Base-by-base conservation (phyloP, 1,140 invertebrate species). In the Magallana ariakensis region DNA sequence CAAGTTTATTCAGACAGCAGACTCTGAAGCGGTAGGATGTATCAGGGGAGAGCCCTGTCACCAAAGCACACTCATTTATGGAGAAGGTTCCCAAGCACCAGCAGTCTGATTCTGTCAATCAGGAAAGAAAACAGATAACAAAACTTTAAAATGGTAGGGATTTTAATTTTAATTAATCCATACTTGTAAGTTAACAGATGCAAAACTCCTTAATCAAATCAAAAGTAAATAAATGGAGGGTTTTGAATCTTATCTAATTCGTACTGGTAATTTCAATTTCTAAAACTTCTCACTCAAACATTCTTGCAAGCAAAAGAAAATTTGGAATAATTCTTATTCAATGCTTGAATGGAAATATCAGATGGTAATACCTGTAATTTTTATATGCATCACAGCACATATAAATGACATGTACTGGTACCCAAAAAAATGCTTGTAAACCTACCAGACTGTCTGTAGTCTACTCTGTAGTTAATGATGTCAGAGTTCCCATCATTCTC, bases 41-140 rank as follows among this genome's bases (percentile, higher is more conserved):
- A 83, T 97, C 96, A 0, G 97, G 96, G 87, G 96, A 94, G 3
- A 99, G 95, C 88, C 97, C 96, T 89, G 96, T 96, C 0, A 99
- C 95, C 0, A 99, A 94, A 91, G 97, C 99, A 94, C 98, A 98
- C 93, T 99, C 98, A 91, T 99, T 97, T 80, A 99, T 98, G 90
- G 98, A 98, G 86, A 97, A 96, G 6, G 97, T 97, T 4, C 97
- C 96, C 19, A 97, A 96, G n/a, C 95, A 96, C 99, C 99, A 99
- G 33, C 97, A 96, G 26, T 97, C 95, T 26, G 96, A 96, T 92
- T 97, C 97, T 95, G 92, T 22, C 86, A 70, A 55, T 88, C 60
- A 83, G n/a, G 33, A 86, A 10, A 84, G 10, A 54, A 83, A 57
- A 5, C 10, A 57, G 15, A 53, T 8, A 75, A 75, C 33, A 0